Evolutionary conservation across 2,797 vertebrate species (phyloP), one percentile per base, ranked within the genome.

Genomic region (Gallirallus australis): DNA sequence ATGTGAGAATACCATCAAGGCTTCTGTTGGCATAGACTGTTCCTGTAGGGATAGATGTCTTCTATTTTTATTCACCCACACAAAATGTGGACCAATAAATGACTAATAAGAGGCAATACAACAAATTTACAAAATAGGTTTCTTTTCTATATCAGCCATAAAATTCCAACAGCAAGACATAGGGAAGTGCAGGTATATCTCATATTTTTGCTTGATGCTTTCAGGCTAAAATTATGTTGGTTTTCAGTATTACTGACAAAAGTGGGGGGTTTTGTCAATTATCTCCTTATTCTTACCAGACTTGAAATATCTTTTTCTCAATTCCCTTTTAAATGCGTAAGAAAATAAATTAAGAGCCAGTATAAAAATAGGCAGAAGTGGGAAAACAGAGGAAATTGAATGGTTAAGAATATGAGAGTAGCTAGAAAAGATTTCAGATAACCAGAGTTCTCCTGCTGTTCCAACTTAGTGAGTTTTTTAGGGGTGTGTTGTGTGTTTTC

Each of bases 361-460:
- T 12, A 2, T n/a, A 53, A 79, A 17, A 84, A n/a, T 20, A 9
- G 71, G 73, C 7, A 54, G 27, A 68, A 63, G 16, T 20, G 9
- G 19, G 2, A 6, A 39, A 85, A 39, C 28, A 28, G 3, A n/a
- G 11, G 12, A 21, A 45, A 28, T 2, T 0, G 6, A 57, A 48
- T 33, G 6, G 12, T 54, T 86, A 65, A 75, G 14, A 68, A 24
- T 33, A 21, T 5, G 82, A 13, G 65, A 39, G 3, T 35, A 54
- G 19, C 7, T 33, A 24, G 40, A 71, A 89, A 42, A 57, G 0
- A 45, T 24, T 20, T 25, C 27, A 69, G 27, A 48, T 33, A 15
- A 3, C 6, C 4, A 64, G 19, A 14, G 25, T 45, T 17, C 12
- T 50, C 39, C 23, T 72, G 30, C 45, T 81, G 11, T 12, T 72